Base-by-base conservation (phyloP, 2,888 invertebrate species). In the Minunthozetes semirufus region DNA sequence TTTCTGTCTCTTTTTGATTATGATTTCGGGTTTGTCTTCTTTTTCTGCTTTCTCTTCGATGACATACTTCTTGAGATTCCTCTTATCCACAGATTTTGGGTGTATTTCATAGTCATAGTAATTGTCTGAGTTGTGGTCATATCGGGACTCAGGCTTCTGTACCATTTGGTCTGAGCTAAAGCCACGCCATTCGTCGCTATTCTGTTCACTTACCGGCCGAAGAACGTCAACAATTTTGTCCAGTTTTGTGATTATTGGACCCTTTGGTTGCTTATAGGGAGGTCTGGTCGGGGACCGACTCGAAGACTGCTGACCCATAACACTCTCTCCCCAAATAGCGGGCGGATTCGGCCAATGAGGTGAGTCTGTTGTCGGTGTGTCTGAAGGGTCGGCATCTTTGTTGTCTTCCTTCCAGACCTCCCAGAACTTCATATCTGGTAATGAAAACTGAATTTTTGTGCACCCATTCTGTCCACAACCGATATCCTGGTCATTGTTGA, bases 271-370 rank as follows among this genome's bases (percentile, higher is more conserved):
- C 38, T 13, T 68, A 15, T 68, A 6, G 22, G 61, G n/a, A 5
- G 17, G 29, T 33, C 61, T 17, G 3, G 3, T 3, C 4, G 11
- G 0, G 25, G 17, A 1, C 25, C 59, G 59, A 3, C 27, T 17
- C 3, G 33, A 6, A 2, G 63, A n/a, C 17, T 33, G 29, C 6
- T 33, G 1, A 3, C 63, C 68, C 68, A 42, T 19, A 22, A n/a
- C 3, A 2, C 27, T 22, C 68, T 68, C 68, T 1, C 68, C 68
- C 68, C 68, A 68, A 22, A 68, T 68, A 22, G 68, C 68, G 19
- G 68, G 68, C 22, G 68, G 68, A 22, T 68, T 38, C 33, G 68
- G 68, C 68, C 68, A 68, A 68, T 42, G 46, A 46, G 42, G 68
- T 1, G 68, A 42, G 29, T 68, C 17, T 15, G 42, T 17, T 1